These are phyloP conservation scores for Bilobella aurantiaca DNA, from an alignment of 1,140 invertebrate species.

Conservation along the genomic window DNA sequence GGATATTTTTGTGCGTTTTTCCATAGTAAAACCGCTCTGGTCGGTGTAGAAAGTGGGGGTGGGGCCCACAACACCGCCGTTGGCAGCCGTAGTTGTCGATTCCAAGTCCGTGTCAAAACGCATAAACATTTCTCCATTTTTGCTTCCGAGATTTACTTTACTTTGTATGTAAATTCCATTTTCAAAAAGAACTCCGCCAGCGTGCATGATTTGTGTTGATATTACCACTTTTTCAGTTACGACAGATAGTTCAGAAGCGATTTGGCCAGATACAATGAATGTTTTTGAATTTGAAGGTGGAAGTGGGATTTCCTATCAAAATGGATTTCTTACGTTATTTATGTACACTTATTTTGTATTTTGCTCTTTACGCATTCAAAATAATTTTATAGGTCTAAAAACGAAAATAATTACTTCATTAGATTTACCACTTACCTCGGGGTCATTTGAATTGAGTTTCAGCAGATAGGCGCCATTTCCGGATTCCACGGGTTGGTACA, in stretches of 20 bases:
- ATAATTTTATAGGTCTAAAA: background rate
- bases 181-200: conserved; percentile 49
- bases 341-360: no score
- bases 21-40: conserved; percentile 88
- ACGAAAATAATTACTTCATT: no score
- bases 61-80: conserved; percentile 58
- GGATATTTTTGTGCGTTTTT: conserved; percentile 60
- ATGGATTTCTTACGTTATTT: no score
- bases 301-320: conserved; percentile 24
- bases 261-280: conserved; percentile 30
- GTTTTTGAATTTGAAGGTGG: conserved; percentile 6
- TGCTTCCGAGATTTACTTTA: conserved; percentile 58
- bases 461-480: conserved; percentile 94
- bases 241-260: conserved; percentile 23
- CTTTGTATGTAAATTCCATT: conserved; percentile 68
- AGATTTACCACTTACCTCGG: conserved; percentile 13
- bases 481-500: conserved; percentile 77
- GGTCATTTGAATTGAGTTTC: conserved; percentile 60
- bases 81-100: conserved; percentile 33
- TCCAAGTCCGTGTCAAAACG: conserved; percentile 34
- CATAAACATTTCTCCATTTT: conserved; percentile 35
- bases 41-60: conserved; percentile 82
- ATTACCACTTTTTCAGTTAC: conserved; percentile 19
- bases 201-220: conserved; percentile 41
- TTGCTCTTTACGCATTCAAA: no score